Evolutionary conservation across 1,140 invertebrate genomes (phyloP).

Genomic region (Drosophila punjabiensis): DNA sequence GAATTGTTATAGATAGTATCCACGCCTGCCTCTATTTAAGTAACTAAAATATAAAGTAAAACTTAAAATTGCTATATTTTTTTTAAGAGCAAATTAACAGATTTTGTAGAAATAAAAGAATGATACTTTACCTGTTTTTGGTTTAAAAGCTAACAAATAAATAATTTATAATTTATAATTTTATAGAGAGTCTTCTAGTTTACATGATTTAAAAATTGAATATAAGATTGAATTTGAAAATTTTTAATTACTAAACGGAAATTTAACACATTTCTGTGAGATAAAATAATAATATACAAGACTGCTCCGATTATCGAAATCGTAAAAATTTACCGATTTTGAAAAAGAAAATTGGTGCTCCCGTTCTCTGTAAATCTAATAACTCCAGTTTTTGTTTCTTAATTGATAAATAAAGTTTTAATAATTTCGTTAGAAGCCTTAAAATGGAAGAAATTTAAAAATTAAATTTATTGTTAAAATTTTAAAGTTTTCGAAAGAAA

Average conservation of each 20-base stretch:
- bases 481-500: neutral
- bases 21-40: no score
- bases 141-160: neutral
- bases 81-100: neutral
- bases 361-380: no score
- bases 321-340: no score
- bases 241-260: neutral
- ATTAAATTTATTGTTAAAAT: neutral
- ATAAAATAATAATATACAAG: neutral
- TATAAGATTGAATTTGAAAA: neutral
- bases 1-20: no score
- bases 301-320: no score
- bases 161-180: neutral
- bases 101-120: neutral
- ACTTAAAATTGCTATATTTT: no score
- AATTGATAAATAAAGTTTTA: neutral
- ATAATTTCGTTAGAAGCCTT: neutral
- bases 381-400: no score
- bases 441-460: neutral
- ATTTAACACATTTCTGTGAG: rapidly evolving
- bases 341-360: no score
- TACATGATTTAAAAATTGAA: neutral
- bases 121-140: neutral
- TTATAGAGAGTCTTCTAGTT: neutral
- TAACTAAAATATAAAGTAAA: no score